phyloP scores from a whole-genome alignment of 1,140 invertebrate genomes.

The Helicoverpa armigera region DNA sequence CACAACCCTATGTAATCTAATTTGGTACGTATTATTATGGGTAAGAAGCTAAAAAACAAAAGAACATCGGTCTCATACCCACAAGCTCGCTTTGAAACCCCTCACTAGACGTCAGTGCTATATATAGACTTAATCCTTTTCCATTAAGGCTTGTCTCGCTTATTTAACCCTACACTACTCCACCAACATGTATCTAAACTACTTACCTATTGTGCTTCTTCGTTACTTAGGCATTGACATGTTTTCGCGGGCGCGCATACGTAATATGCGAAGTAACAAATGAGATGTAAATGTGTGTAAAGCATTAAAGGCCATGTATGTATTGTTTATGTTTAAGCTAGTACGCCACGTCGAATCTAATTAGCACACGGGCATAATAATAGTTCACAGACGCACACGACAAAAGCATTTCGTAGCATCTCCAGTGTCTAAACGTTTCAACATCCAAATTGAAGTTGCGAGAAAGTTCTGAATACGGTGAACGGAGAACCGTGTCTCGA shows the following conservation, averaged over 20 bases:
- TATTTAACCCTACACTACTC: conserved; percentile 18
- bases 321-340: conserved; percentile 21
- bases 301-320: conserved; percentile 29
- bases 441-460: conserved; percentile 10
- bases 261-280: conserved; percentile 20
- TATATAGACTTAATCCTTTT: not conserved
- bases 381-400: conserved; percentile 19
- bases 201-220: conserved; percentile 5
- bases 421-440: conserved; percentile 16
- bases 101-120: not conserved
- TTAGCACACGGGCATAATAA: conserved; percentile 10
- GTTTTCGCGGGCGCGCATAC: conserved; percentile 10
- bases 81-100: not conserved
- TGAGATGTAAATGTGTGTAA: conserved; percentile 24
- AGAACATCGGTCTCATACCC: no score
- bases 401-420: conserved; percentile 19
- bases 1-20: not conserved
- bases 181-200: not conserved
- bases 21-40: no score
- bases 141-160: conserved; percentile 9
- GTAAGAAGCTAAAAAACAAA: no score
- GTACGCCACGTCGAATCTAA: not conserved
- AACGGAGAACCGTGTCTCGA: conserved; percentile 26
- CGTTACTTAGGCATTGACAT: conserved; percentile 14
- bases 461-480: conserved; percentile 30